Percentiles rank a stretch among this genome's conserved stretches.
These are phyloP conservation scores for Pectinophora gossypiella DNA, from an alignment of 1,140 invertebrate genomes.

Conservation along the genomic window DNA sequence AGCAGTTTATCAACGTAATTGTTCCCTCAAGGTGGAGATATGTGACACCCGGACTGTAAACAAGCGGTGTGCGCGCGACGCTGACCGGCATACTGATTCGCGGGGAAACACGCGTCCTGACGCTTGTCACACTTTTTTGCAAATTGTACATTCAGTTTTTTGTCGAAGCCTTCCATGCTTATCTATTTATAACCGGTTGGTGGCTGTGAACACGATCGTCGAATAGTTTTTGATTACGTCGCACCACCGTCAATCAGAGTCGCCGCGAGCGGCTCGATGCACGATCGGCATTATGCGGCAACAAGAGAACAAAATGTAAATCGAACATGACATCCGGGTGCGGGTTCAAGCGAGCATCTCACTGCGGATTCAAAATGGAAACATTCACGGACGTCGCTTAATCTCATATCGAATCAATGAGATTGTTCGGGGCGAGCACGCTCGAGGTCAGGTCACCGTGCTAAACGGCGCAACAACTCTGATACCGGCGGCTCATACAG, in stretches of 20 bases:
- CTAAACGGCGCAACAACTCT: conserved; percentile 48
- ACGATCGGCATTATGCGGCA: conserved; percentile 33
- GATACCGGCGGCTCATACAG: conserved; percentile 13
- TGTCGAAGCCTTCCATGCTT: conserved; percentile 4
- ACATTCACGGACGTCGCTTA: conserved; percentile 47
- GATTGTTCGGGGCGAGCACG: conserved; percentile 37
- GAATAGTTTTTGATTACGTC: background rate
- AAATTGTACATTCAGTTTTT: conserved; percentile 39
- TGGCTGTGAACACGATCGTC: background rate
- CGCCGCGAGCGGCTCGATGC: conserved; percentile 28
- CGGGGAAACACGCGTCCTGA: conserved; percentile 41
- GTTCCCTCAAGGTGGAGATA: conserved; percentile 22
- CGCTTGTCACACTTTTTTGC: conserved; percentile 8
- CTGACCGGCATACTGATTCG: conserved; percentile 38
- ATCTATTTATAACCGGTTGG: background rate
- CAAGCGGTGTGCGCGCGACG: conserved; percentile 16
- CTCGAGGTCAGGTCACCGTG: conserved; percentile 41
- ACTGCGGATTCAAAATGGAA: conserved; percentile 52
- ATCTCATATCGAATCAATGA: conserved; percentile 57
- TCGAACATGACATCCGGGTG: conserved; percentile 60
- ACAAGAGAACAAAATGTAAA: conserved; percentile 47
- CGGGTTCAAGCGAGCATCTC: conserved; percentile 43
- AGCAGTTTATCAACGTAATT: conserved; percentile 21
- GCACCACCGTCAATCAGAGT: conserved; percentile 28
- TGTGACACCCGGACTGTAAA: conserved; percentile 35